Percentiles rank a stretch among this genome's conserved stretches.
phyloP scores from a whole-genome alignment of 2,797 vertebrate genomes.

The Bradypodion pumilum region DNA sequence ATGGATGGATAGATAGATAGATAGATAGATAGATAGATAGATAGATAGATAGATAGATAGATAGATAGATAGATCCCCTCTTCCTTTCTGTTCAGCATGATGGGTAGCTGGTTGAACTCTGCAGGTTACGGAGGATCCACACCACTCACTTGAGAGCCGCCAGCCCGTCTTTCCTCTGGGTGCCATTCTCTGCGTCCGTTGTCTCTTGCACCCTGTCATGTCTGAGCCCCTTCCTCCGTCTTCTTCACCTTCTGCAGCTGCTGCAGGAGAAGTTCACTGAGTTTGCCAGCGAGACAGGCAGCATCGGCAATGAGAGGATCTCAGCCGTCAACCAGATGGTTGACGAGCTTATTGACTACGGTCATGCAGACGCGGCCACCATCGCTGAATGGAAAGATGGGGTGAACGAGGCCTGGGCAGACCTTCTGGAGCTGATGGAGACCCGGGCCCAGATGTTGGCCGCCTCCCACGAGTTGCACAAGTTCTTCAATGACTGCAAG shows the following conservation, averaged over 20 bases:
- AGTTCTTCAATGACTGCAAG: slow-evolving; percentile 92
- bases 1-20: too few species aligned
- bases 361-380: slow-evolving; percentile 89
- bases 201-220: neutral
- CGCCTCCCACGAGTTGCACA: slow-evolving; percentile 92
- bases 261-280: slow-evolving; percentile 95
- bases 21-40: too few species aligned
- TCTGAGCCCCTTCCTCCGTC: accelerated
- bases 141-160: too few species aligned
- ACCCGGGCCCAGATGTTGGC: slow-evolving; percentile 91
- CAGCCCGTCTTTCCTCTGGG: neutral
- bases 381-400: slow-evolving; percentile 97
- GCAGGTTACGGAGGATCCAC: too few species aligned
- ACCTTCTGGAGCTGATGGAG: slow-evolving; percentile 95
- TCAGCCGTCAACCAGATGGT: slow-evolving; percentile 94
- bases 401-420: slow-evolving; percentile 94
- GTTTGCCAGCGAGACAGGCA: slow-evolving; percentile 88
- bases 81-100: too few species aligned
- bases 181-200: too few species aligned
- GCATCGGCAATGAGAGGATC: slow-evolving; percentile 87
- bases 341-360: slow-evolving; percentile 94
- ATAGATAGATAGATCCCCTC: too few species aligned
- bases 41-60: too few species aligned
- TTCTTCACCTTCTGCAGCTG: slow-evolving; percentile 47
- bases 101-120: too few species aligned